Evolutionary conservation across 1,140 invertebrate genomes (phyloP), one percentile per base, ranked within the genome.

Genomic region (Caenorhabditis inopinata): DNA sequence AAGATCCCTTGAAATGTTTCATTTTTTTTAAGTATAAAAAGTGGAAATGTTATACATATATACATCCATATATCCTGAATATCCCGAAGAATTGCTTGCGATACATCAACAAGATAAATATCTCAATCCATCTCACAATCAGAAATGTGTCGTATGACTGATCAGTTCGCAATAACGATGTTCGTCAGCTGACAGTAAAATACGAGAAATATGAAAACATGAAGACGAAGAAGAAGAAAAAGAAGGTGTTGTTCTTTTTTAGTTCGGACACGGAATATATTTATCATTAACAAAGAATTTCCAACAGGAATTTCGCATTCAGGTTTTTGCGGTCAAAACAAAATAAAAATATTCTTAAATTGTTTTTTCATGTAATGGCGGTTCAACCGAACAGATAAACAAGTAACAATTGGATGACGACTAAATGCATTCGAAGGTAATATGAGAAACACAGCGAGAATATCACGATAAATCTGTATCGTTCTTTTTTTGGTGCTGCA

Each of bases 101-200:
- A 68, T 68, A 68, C 58, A 68, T 68, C 58, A 68, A 68, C 58
- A 38, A 38, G 58, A 68, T 68, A n/a, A 68, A 68, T 68, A 38
- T 38, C 58, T 68, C 58, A 68, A 68, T 68, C 38, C 23, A 38
- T 68, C 58, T 68, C 38, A 21, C 7, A 32, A 29, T 58, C 1
- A 51, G 29, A 62, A 62, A 62, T 62, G 53, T 68, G 58, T 68
- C 58, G 58, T 68, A 68, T 68, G 58, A 68, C 58, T 68, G 58
- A 68, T 68, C 58, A 68, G 58, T 68, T 68, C 58, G 38, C 58
- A 68, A 68, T 68, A 68, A 68, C 58, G 58, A 68, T 68, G 58
- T 68, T 68, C 58, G 58, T 68, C 58, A 68, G 58, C 58, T 68
- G 58, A 68, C 58, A n/a, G 27, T 47, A 7, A 16, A 9, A 25